A percentile compares a stretch with the other conserved stretches of the same genome.
Evolutionary conservation across 2,113 vertebrate genomes (phyloP).

Genomic region (Microcebus griseorufus): DNA sequence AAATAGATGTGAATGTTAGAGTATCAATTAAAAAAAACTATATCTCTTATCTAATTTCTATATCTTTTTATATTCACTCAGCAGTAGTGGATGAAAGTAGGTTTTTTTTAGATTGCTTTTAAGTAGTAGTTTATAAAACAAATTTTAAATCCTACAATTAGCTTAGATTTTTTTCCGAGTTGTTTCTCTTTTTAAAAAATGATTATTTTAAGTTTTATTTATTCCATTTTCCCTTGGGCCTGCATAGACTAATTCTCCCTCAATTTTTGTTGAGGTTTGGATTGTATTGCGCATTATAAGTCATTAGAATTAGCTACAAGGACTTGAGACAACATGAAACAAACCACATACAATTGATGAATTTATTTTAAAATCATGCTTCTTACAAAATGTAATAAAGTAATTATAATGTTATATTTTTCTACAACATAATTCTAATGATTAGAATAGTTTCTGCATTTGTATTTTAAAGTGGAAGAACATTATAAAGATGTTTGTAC

Average conservation of each 20-base stretch:
- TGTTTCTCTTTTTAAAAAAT: background rate
- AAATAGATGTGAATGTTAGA: background rate
- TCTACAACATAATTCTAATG: background rate
- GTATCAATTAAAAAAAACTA: background rate
- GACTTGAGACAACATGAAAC: background rate
- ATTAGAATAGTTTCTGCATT: background rate
- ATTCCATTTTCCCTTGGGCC: background rate
- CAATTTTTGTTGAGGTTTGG: background rate
- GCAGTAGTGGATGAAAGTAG: background rate
- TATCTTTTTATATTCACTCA: background rate
- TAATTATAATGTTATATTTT: constrained; percentile 1
- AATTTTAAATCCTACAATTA: background rate
- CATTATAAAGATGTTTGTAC: background rate
- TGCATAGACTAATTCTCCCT: background rate
- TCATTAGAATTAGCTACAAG: constrained; percentile 16
- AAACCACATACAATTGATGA: background rate
- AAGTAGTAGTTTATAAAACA: background rate
- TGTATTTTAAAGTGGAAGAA: constrained; percentile 36
- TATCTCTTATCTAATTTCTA: background rate
- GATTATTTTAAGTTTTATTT: background rate
- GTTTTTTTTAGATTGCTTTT: background rate
- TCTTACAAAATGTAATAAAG: background rate
- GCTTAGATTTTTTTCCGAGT: background rate
- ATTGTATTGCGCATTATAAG: background rate
- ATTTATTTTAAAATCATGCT: background rate